Percentiles rank a stretch among this genome's conserved stretches.
These are phyloP conservation scores for Meliscaeva auricollis DNA, from an alignment of 2,888 invertebrate species.

Conservation along the genomic window DNA sequence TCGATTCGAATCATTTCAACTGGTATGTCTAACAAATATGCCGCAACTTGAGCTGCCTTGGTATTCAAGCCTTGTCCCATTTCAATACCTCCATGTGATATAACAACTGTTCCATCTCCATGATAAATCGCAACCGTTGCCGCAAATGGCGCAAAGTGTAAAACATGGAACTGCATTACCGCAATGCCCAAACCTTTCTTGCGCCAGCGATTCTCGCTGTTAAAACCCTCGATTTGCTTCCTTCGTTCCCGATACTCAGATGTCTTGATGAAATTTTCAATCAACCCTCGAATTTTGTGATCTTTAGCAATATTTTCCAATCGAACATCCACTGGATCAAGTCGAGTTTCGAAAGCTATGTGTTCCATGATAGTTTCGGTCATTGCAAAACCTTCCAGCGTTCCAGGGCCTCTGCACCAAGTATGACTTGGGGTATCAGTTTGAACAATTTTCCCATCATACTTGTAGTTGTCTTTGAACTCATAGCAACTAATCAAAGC, in stretches of 20 bases:
- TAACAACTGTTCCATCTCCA: conserved; percentile 89
- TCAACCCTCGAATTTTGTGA: conserved; percentile 84
- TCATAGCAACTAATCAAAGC: conserved; percentile 87
- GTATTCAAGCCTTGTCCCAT: conserved; percentile 92
- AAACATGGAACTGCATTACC: conserved; percentile 88
- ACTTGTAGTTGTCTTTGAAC: conserved; percentile 87
- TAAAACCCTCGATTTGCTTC: conserved; percentile 86
- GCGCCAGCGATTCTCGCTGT: conserved; percentile 91
- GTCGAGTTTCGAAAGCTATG: conserved; percentile 85
- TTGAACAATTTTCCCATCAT: conserved; percentile 87
- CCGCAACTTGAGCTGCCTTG: conserved; percentile 90
- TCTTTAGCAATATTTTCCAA: conserved; percentile 85
- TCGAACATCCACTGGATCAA: conserved; percentile 87
- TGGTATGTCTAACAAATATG: conserved; percentile 88
- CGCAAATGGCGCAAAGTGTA: conserved; percentile 85
- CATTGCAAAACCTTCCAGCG: conserved; percentile 87
- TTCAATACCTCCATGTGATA: conserved; percentile 90
- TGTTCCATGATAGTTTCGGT: conserved; percentile 89
- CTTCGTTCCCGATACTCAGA: conserved; percentile 86
- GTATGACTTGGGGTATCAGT: conserved; percentile 90
- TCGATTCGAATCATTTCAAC: conserved; percentile 88
- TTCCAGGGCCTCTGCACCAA: conserved; percentile 87
- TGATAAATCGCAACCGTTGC: conserved; percentile 89
- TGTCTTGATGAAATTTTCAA: conserved; percentile 85
- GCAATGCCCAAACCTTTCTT: conserved; percentile 90